Evolutionary conservation across 2,888 invertebrate genomes (phyloP).

Genomic region (Eugnorisma glareosa): DNA sequence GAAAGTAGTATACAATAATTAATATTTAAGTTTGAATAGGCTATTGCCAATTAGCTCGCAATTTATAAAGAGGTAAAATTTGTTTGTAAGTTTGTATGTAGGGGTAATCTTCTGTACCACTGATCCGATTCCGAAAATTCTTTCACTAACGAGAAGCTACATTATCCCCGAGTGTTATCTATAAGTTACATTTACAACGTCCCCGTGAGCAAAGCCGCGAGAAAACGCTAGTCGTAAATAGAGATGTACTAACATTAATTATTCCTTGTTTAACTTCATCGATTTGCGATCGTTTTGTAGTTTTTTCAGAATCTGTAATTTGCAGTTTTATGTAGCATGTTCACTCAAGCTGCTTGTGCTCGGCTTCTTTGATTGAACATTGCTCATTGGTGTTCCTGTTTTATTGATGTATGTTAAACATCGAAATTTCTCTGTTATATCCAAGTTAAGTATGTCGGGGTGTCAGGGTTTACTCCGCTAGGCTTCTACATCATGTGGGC

Average conservation of each 20-base stretch:
- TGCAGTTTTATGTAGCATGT: constrained; percentile 1
- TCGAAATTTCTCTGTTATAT: not conserved
- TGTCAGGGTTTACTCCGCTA: too few species aligned
- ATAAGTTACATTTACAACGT: too few species aligned
- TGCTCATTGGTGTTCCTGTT: constrained; percentile 11
- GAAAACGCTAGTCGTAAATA: not conserved
- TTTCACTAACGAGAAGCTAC: not conserved
- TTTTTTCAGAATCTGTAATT: constrained; percentile 19
- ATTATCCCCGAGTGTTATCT: not conserved
- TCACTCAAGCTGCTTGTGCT: not conserved
- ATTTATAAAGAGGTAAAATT: not conserved
- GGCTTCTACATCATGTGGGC: too few species aligned
- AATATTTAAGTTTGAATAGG: constrained; percentile 8
- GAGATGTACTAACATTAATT: constrained; percentile 1
- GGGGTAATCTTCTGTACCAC: not conserved
- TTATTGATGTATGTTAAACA: not conserved
- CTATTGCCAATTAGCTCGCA: not conserved
- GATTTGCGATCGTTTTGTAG: not conserved
- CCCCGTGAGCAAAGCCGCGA: not conserved
- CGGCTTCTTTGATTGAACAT: constrained; percentile 1
- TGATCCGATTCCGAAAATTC: not conserved
- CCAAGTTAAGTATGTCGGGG: not conserved
- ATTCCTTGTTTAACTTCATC: constrained; percentile 7
- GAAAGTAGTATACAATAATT: not conserved
- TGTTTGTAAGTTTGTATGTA: not conserved